Percentiles rank a stretch among this genome's conserved stretches.
These are phyloP conservation scores for Raja brachyura DNA, from an alignment of 2,113 vertebrate genomes.

Conservation along the genomic window DNA sequence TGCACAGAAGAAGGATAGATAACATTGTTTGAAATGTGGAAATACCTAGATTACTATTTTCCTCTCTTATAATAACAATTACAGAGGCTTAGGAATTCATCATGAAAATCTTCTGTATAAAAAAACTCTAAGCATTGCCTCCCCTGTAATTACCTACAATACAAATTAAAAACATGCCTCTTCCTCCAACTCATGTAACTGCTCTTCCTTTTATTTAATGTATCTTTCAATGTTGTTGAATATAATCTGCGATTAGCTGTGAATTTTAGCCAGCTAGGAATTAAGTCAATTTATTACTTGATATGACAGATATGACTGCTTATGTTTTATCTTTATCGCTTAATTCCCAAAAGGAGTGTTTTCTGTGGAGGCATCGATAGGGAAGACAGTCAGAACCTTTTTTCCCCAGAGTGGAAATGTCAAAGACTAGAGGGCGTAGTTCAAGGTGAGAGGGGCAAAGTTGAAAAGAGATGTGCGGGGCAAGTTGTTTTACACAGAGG, in stretches of 20 bases:
- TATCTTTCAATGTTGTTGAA: background rate
- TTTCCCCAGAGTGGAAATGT: too few relatives aligned
- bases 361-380: too few relatives aligned
- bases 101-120: background rate
- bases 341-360: too few relatives aligned
- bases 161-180: background rate
- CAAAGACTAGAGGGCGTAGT: too few relatives aligned
- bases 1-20: background rate
- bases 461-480: too few relatives aligned
- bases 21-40: background rate
- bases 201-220: constrained; percentile 13
- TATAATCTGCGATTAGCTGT: background rate
- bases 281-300: constrained; percentile 26
- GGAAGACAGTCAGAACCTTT: too few relatives aligned
- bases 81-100: background rate
- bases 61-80: background rate
- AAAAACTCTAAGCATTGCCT: background rate
- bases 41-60: background rate
- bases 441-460: too few relatives aligned
- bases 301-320: constrained; percentile 33
- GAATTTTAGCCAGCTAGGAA: background rate
- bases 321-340: too few relatives aligned
- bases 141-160: background rate
- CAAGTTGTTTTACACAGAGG: too few relatives aligned
- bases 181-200: background rate